phyloP scores from a whole-genome alignment of 1,140 invertebrate species.

The Parasteatoda tepidariorum region DNA sequence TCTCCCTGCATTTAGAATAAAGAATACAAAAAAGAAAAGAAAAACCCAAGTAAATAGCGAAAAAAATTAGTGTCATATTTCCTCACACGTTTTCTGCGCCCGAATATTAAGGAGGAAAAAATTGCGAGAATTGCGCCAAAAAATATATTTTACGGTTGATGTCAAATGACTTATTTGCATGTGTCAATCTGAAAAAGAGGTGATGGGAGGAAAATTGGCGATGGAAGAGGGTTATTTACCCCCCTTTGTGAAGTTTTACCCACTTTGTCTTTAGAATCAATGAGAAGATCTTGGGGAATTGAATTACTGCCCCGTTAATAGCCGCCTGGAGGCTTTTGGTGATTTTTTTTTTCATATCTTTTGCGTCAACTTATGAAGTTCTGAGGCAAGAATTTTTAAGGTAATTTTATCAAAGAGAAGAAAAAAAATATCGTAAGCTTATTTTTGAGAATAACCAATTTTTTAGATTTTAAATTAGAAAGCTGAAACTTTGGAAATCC shows the following conservation, averaged over 20 bases:
- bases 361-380: too few species aligned
- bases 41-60: neutral
- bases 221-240: too few species aligned
- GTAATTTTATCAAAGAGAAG: neutral
- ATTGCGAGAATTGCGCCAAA: too few species aligned
- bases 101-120: slow-evolving; percentile 33
- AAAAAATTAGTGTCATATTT: neutral
- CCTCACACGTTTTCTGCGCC: slow-evolving; percentile 2
- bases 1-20: slow-evolving; percentile 2
- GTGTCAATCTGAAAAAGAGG: slow-evolving; percentile 38
- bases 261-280: slow-evolving; percentile 29
- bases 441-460: too few species aligned
- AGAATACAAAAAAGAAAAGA: slow-evolving; percentile 15
- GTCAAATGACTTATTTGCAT: slow-evolving; percentile 45
- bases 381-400: neutral
- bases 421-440: neutral
- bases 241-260: too few species aligned
- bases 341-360: neutral
- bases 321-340: slow-evolving; percentile 10
- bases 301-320: slow-evolving; percentile 45
- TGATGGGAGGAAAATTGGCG: neutral
- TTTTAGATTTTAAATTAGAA: too few species aligned
- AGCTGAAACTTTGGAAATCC: too few species aligned
- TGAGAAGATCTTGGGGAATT: slow-evolving; percentile 22
- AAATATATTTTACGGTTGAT: slow-evolving; percentile 42